Conservation (phyloP, 2,113 vertebrate genomes). For the Paraplagusia blochii region DNA sequence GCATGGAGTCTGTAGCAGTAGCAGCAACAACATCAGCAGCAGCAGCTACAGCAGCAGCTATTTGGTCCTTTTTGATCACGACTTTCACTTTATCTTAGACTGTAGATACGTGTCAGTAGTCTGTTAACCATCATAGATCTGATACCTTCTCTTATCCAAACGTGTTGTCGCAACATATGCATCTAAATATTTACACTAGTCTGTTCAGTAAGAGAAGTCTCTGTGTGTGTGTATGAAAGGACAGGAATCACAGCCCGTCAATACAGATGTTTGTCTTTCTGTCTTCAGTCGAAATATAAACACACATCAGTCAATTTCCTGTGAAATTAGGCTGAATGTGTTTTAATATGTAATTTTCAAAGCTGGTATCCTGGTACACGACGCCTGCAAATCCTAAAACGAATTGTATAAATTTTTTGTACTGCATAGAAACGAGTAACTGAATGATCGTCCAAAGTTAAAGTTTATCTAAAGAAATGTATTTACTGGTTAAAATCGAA, state of each 20-base stretch:
- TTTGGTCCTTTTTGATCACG: slow-evolving; percentile 89
- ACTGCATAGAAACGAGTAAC: too few relatives aligned
- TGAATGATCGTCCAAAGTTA: too few relatives aligned
- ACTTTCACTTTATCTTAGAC: slow-evolving; percentile 84
- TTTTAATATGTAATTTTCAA: too few relatives aligned
- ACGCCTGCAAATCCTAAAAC: too few relatives aligned
- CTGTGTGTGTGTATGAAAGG: slow-evolving; percentile 6
- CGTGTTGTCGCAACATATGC: slow-evolving; percentile 55
- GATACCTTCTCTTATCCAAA: slow-evolving; percentile 45
- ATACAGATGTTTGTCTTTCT: not conserved
- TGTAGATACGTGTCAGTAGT: slow-evolving; percentile 1
- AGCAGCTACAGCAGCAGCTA: slow-evolving; percentile 64
- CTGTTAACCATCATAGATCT: slow-evolving; percentile 32
- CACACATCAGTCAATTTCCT: not conserved
- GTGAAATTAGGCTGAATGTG: too few relatives aligned
- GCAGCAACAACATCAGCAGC: too few relatives aligned
- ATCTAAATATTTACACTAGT: slow-evolving; percentile 17
- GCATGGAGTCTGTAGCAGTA: slow-evolving; percentile 87
- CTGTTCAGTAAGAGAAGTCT: not conserved
- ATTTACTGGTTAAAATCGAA: too few relatives aligned
- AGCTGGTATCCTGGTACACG: too few relatives aligned
- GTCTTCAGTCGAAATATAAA: not conserved
- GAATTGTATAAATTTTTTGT: too few relatives aligned
- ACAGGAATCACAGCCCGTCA: not conserved
- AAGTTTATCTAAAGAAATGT: too few relatives aligned